A percentile compares a stretch with the other conserved stretches of the same genome.
These are phyloP conservation scores for Lepidurus arcticus DNA, from an alignment of 1,140 invertebrate genomes.

Conservation along the genomic window DNA sequence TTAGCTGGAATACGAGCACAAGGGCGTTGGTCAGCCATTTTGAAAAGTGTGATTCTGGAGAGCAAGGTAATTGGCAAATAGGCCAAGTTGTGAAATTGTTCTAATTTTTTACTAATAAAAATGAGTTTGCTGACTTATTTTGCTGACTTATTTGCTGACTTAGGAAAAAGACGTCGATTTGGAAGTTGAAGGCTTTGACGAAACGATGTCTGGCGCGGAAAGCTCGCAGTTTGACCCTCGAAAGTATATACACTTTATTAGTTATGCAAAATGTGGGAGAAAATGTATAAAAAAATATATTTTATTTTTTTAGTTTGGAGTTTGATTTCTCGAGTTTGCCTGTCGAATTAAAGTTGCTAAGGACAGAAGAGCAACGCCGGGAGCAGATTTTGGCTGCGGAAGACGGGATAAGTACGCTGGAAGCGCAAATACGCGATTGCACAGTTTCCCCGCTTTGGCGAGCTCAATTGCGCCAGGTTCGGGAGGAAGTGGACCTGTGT, in stretches of 20 bases:
- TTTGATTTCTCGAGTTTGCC: neutral
- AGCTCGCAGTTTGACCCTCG: neutral
- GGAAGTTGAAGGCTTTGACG: neutral
- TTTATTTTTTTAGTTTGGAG: neutral
- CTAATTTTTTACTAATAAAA: neutral
- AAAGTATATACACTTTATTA: neutral
- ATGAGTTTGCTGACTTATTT: no score
- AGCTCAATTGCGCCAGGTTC: neutral
- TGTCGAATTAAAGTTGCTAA: neutral
- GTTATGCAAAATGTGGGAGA: neutral
- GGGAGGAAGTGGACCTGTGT: neutral
- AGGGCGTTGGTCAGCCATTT: neutral
- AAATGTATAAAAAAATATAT: neutral
- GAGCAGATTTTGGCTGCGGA: neutral
- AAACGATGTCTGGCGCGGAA: neutral
- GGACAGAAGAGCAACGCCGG: neutral
- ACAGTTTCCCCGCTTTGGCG: neutral
- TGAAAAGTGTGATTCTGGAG: neutral
- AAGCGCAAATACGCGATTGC: neutral
- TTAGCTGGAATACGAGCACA: neutral
- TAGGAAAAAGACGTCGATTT: conserved; percentile 5
- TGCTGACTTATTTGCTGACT: neutral
- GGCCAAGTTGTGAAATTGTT: neutral
- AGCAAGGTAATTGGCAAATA: neutral
- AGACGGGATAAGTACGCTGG: neutral